Base-by-base conservation (phyloP, 2,797 vertebrate species). In the Dipus sagitta region DNA sequence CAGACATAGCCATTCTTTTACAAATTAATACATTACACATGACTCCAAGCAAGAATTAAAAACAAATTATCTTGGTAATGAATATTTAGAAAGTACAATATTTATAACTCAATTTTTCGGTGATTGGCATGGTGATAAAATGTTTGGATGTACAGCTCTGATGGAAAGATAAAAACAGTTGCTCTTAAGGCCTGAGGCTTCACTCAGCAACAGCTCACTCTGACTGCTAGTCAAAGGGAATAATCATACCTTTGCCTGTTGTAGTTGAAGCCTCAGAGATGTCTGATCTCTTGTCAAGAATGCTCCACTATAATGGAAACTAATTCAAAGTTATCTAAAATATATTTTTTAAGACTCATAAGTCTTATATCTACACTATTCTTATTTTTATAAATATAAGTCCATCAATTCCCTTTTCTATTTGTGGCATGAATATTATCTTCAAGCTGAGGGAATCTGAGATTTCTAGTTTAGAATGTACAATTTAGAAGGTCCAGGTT, bases 61-160 rank as follows among this genome's bases (percentile, higher is more conserved):
- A 77, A 74, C 6, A 72, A 82, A 80, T 91, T 58, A 15, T 32
- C 17, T 86, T 77, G 2, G 54, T 90, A 91, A 85, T 71, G 42
- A 81, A 47, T 92, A 82, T 81, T 93, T 87, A 34, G n/a, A 67
- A 93, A 85, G 8, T 72, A 13, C 92, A 4, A 86, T n/a, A 15
- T 60, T 65, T 68, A 21, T 86, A 84, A 67, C 2, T 92, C 20
- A 28, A 32, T 68, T 87, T 88, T 92, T 14, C 17, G 58, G 34
- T 87, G 34, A 93, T 79, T 94, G 74, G 18, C 52, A 81, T 47
- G 67, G 24, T 74, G 52, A 75, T 81, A 81, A 94, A 94, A 76
- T 67, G 68, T 93, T 91, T 79, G 34, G 32, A 58, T 94, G 67
- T 81, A 30, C 10, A 90, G 10, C 21, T 85, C 34, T 28, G 42